Conservation (phyloP, 1,140 invertebrate genomes). For the Dendrolimus kikuchii region DNA sequence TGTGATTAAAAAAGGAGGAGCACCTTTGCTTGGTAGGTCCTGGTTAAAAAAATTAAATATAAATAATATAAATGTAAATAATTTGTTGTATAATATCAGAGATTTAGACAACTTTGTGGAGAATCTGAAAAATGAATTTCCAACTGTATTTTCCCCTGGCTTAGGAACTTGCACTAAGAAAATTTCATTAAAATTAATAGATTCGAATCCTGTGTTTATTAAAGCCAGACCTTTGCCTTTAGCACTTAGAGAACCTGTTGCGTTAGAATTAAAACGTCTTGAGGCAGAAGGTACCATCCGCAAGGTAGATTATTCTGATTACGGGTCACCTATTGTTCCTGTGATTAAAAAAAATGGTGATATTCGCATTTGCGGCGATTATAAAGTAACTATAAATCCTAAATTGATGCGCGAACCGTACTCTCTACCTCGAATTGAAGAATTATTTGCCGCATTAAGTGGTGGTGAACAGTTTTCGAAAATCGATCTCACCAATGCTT, state of each 20-base stretch:
- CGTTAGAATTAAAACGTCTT: constrained; percentile 1
- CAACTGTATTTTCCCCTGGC: neutral
- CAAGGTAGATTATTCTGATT: neutral
- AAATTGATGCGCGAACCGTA: constrained; percentile 1
- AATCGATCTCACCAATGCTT: neutral
- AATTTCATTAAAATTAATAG: neutral
- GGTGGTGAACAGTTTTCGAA: neutral
- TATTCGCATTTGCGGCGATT: neutral
- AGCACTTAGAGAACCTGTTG: neutral
- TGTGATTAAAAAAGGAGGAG: neutral
- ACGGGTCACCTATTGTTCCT: neutral
- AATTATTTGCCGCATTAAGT: neutral
- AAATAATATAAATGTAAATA: neutral
- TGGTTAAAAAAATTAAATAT: neutral
- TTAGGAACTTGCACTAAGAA: neutral
- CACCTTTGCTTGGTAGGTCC: neutral
- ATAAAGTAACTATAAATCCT: neutral
- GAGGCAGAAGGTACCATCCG: neutral
- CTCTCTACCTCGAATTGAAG: neutral
- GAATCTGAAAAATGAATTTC: neutral
- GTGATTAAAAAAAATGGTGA: neutral
- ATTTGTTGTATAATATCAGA: neutral
- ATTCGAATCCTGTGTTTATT: neutral
- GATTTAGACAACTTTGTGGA: neutral
- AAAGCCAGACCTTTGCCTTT: neutral